Percentiles rank a stretch among this genome's conserved stretches.
Evolutionary conservation across 2,113 vertebrate genomes (phyloP).

Genomic region (Odobenus rosmarus): DNA sequence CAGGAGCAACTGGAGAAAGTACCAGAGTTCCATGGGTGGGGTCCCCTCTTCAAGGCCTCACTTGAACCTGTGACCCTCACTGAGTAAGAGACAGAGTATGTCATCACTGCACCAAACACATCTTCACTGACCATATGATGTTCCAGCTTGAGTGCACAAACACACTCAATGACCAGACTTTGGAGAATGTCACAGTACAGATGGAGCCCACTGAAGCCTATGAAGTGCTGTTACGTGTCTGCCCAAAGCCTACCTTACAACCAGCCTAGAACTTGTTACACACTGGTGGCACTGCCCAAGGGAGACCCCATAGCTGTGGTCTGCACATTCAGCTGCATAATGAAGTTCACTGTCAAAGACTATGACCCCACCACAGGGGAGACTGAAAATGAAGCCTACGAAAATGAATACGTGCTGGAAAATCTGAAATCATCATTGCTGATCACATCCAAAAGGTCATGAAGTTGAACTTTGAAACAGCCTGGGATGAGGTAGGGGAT

Average conservation of each 20-base stretch:
- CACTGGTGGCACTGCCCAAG: slow-evolving; percentile 86
- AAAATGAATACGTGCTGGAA: slow-evolving; percentile 91
- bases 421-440: slow-evolving; percentile 88
- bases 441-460: slow-evolving; percentile 90
- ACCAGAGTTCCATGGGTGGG: slow-evolving; percentile 86
- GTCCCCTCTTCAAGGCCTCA: slow-evolving; percentile 89
- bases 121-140: slow-evolving; percentile 86
- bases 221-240: slow-evolving; percentile 85
- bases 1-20: slow-evolving; percentile 89
- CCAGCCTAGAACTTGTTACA: slow-evolving; percentile 89
- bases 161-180: slow-evolving; percentile 88
- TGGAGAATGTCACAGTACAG: slow-evolving; percentile 89
- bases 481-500: slow-evolving; percentile 90
- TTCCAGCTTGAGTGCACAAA: slow-evolving; percentile 92
- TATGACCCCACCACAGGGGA: slow-evolving; percentile 89
- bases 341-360: slow-evolving; percentile 91
- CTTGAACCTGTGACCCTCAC: slow-evolving; percentile 88
- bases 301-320: slow-evolving; percentile 88
- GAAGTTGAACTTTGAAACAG: slow-evolving; percentile 89
- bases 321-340: slow-evolving; percentile 89
- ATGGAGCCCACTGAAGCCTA: slow-evolving; percentile 90
- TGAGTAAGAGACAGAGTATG: slow-evolving; percentile 89
- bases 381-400: slow-evolving; percentile 86
- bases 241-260: slow-evolving; percentile 88
- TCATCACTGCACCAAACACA: slow-evolving; percentile 89